These are phyloP conservation scores for Myotis daubentonii DNA, from an alignment of 2,797 vertebrate species.

Conservation along the genomic window DNA sequence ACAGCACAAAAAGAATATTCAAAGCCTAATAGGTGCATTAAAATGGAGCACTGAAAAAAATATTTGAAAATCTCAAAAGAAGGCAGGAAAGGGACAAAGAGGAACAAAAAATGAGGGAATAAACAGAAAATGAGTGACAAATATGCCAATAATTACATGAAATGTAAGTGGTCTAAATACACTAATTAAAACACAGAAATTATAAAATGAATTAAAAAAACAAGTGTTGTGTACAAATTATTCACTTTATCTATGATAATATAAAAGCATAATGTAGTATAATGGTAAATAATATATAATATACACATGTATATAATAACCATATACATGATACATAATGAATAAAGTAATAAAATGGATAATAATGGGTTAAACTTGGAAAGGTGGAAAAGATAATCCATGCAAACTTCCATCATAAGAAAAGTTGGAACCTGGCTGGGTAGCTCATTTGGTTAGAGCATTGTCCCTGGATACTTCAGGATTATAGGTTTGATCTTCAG, in stretches of 20 bases:
- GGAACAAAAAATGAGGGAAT: not conserved
- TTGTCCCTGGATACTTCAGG: not conserved
- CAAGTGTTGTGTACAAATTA: not conserved
- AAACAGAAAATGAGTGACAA: not conserved
- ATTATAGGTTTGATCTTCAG: not conserved
- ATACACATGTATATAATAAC: not conserved
- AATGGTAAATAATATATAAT: not conserved
- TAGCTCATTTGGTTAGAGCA: not conserved
- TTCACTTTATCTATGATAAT: constrained; percentile 3
- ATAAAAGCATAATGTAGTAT: not conserved
- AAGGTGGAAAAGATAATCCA: not conserved
- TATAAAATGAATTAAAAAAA: not conserved
- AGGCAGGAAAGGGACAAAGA: not conserved
- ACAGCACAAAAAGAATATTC: not conserved
- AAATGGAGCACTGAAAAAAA: not conserved
- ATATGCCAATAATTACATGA: not conserved
- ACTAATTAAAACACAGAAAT: not conserved
- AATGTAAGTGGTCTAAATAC: not conserved
- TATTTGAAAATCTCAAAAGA: not conserved
- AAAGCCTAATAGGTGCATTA: not conserved
- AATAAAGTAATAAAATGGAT: not conserved
- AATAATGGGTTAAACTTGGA: not conserved
- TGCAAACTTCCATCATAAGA: not conserved
- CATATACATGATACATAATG: not conserved
- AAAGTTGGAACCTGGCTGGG: not conserved